A percentile compares a stretch with the other conserved stretches of the same genome.
Evolutionary conservation across 2,113 vertebrate genomes (phyloP).

Genomic region (Phodopus roborovskii): DNA sequence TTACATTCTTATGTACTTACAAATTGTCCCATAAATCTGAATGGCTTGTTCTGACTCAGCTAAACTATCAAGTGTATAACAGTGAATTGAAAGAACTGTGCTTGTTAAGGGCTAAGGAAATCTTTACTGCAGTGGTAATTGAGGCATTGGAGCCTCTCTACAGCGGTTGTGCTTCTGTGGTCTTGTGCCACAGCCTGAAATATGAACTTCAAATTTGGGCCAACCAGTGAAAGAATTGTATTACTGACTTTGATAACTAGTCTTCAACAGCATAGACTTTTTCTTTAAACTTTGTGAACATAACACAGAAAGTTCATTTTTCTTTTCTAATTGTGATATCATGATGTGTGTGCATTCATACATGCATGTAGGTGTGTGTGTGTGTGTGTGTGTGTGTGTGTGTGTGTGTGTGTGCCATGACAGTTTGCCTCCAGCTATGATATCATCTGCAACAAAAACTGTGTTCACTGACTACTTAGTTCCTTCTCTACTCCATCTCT

Average conservation of each 20-base stretch:
- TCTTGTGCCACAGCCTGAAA: background rate
- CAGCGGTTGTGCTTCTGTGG: background rate
- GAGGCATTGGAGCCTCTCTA: background rate
- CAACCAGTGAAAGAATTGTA: background rate
- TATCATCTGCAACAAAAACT: background rate
- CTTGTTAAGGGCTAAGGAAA: background rate
- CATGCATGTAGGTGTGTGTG: fast-evolving
- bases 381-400: background rate
- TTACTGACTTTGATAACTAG: background rate
- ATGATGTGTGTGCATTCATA: background rate
- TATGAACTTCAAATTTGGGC: background rate
- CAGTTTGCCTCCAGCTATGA: background rate
- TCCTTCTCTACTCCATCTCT: background rate
- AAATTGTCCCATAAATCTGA: background rate
- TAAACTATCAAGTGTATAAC: background rate
- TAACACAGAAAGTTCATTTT: background rate
- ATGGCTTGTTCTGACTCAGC: background rate
- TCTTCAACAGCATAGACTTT: background rate
- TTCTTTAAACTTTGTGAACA: background rate
- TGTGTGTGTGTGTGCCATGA: background rate
- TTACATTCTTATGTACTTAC: background rate
- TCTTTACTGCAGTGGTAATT: background rate
- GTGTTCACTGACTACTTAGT: background rate
- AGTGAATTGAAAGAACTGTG: background rate
- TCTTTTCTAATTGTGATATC: background rate